Evolutionary conservation across 1,140 invertebrate genomes (phyloP).

Genomic region (Leptestheria dahalacensis): DNA sequence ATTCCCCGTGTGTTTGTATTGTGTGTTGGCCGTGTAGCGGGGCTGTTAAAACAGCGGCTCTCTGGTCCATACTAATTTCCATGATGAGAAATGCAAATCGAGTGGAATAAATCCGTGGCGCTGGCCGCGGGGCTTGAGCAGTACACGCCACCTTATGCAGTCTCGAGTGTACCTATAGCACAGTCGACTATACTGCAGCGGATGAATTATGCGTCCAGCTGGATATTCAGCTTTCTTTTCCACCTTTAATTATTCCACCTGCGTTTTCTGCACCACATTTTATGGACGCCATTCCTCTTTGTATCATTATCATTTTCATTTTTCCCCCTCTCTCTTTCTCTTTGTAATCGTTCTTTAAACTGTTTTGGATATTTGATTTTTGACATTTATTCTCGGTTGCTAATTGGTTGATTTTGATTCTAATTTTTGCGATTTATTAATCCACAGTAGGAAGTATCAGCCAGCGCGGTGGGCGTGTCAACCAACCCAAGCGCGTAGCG

Average conservation of each 20-base stretch:
- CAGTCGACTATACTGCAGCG: too few relatives aligned
- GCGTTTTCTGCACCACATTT: neutral
- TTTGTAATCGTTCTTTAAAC: too few relatives aligned
- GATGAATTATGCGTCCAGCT: too few relatives aligned
- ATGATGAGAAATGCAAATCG: neutral
- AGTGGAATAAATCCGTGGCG: neutral
- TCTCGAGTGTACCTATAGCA: too few relatives aligned
- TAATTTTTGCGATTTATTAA: neutral
- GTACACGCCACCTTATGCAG: too few relatives aligned
- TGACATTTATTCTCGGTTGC: too few relatives aligned
- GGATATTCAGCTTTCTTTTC: too few relatives aligned
- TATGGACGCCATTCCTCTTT: neutral
- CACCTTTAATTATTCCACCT: too few relatives aligned
- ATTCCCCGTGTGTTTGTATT: too few relatives aligned
- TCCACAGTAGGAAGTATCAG: slow-evolving; percentile 60
- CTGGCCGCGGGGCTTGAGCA: neutral
- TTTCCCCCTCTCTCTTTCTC: too few relatives aligned
- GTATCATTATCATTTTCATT: neutral
- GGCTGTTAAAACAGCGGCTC: neutral
- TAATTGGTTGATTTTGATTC: neutral
- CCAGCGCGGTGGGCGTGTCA: slow-evolving; percentile 51
- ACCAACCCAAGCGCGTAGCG: slow-evolving; percentile 68
- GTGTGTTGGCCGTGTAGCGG: neutral
- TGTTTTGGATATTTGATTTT: too few relatives aligned
- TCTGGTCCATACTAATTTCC: neutral